Evolutionary conservation across 2,888 invertebrate species (phyloP).

Genomic region (Luffia ferchaultella): DNA sequence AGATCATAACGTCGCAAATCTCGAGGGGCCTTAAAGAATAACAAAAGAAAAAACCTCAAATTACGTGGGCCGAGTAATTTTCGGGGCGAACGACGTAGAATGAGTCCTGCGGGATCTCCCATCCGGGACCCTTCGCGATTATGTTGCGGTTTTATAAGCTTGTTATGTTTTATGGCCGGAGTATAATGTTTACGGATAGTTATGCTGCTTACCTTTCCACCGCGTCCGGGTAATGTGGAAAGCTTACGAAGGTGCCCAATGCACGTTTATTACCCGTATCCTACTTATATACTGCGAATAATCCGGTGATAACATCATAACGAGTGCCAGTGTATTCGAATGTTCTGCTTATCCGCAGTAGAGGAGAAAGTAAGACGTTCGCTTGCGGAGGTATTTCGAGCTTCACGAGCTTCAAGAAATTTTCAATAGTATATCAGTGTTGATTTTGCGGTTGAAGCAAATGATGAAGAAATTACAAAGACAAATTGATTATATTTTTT

Average conservation of each 20-base stretch:
- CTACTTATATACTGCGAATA: too few species aligned
- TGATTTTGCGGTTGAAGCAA: too few species aligned
- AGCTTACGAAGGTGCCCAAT: not conserved
- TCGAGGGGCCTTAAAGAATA: constrained; percentile 56
- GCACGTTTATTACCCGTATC: not conserved
- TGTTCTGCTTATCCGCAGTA: too few species aligned
- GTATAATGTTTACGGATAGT: constrained; percentile 21
- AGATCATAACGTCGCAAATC: constrained; percentile 61
- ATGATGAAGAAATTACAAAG: too few species aligned
- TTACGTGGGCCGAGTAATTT: constrained; percentile 61
- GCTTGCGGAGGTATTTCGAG: too few species aligned
- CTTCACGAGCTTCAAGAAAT: too few species aligned
- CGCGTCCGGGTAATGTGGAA: not conserved
- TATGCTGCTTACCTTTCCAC: not conserved
- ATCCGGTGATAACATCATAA: too few species aligned
- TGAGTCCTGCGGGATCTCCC: constrained; percentile 47
- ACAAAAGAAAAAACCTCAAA: constrained; percentile 59
- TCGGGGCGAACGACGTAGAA: constrained; percentile 49
- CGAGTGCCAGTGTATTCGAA: too few species aligned
- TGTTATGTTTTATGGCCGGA: constrained; percentile 57
- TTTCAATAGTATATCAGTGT: too few species aligned
- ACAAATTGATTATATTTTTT: too few species aligned
- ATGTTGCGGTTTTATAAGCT: constrained; percentile 60
- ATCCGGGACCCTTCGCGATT: constrained; percentile 48
- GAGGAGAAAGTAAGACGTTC: too few species aligned